Evolutionary conservation across 2,797 vertebrate genomes (phyloP), one percentile per base, ranked within the genome.

Genomic region (Pseudomugil gertrudae): DNA sequence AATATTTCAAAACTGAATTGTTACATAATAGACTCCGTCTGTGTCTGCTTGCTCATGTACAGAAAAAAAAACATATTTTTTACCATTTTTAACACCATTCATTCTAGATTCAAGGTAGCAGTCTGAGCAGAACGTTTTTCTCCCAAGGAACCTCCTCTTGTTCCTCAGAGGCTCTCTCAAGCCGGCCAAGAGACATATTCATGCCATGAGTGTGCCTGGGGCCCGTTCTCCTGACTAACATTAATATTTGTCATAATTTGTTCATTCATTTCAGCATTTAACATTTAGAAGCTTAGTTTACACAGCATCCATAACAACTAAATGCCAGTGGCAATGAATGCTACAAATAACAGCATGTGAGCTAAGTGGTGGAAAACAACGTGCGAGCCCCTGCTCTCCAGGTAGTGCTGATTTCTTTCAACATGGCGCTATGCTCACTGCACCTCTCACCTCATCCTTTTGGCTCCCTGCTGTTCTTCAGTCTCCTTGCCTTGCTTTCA

Each of bases 321-420:
- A 17, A 61, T 60, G 70, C 83, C 71, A 83, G 80, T 63, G 52
- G 82, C 76, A 80, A 72, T 84, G 80, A 82, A 80, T 84, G 69
- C 32, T 63, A 72, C 58, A 71, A 63, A 84, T 81, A 80, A 76
- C 78, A 80, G 66, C 74, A 69, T 76, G 66, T 77, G 74, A 79
- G 76, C 78, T 74, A 79, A 83, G 75, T 84, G 78, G 67, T 65
- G 40, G 80, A 78, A 84, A 85, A 87, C 84, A 78, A 84, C 80
- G 80, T 86, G 87, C 71, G 63, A 66, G 45, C 57, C 76, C 72
- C 71, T 52, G 76, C 81, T 87, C 69, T 71, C 68, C 79, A 82
- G 86, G 83, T 84, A 74, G 74, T 24, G 62, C 79, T 63, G 84
- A 85, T 87, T 90, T 80, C 80, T 83, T 87, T 83, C 79, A 86